Conservation (phyloP, 64 coral and sea anemone species). For the Montipora capricornis region DNA sequence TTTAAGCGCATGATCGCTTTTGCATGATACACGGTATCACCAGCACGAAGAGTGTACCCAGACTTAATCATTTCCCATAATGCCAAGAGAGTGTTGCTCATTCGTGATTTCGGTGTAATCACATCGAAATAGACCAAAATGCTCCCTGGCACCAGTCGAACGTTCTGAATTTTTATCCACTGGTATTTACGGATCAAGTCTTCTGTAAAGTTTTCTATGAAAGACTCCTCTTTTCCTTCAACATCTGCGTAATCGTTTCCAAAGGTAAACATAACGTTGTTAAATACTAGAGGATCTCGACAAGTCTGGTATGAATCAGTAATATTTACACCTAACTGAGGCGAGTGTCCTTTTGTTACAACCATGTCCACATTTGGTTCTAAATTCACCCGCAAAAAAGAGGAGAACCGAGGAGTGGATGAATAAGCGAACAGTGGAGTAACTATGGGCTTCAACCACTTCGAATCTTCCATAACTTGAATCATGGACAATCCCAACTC, state of each 20-base stretch:
- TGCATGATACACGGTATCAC: conserved; percentile 37
- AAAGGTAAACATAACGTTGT: conserved; percentile 56
- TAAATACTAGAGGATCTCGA: conserved; percentile 55
- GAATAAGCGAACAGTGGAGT: conserved; percentile 34
- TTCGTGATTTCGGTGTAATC: conserved; percentile 24
- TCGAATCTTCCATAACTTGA: conserved; percentile 46
- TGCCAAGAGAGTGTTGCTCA: conserved; percentile 32
- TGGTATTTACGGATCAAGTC: conserved; percentile 4
- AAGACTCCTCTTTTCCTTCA: conserved; percentile 34
- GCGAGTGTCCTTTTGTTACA: conserved; percentile 51
- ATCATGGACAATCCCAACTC: conserved; percentile 62
- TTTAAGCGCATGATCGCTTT: conserved; percentile 36
- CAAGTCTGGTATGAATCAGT: conserved; percentile 56
- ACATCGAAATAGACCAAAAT: conserved; percentile 62
- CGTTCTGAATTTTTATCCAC: conserved; percentile 30
- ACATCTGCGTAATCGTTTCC: conserved; percentile 52
- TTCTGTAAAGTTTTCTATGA: conserved; percentile 3
- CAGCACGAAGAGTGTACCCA: conserved; percentile 33
- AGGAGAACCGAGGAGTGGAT: neutral
- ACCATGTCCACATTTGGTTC: conserved; percentile 7
- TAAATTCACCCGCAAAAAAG: conserved; percentile 10
- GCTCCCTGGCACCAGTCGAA: conserved; percentile 55
- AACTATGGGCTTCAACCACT: neutral
- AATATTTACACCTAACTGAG: conserved; percentile 60
- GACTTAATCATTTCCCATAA: conserved; percentile 61